A percentile compares a stretch with the other conserved stretches of the same genome.
Evolutionary conservation across 2,113 vertebrate species (phyloP).

Genomic region (Prunella fulvescens): DNA sequence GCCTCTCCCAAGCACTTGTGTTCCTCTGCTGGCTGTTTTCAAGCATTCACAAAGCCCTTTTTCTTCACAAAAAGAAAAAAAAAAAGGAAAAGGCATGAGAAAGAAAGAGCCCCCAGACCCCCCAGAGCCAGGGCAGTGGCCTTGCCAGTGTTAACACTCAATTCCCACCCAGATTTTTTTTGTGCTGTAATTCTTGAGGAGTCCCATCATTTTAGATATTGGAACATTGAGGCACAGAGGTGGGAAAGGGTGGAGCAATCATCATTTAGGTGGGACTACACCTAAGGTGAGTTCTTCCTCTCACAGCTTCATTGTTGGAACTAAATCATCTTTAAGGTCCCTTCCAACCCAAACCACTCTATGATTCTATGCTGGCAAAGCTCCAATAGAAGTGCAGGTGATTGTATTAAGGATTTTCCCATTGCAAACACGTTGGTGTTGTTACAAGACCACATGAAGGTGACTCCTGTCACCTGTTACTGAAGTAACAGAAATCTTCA

Average conservation of each 20-base stretch:
- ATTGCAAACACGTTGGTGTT: fast-evolving
- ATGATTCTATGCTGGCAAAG: neutral
- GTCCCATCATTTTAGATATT: neutral
- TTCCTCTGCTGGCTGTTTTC: neutral
- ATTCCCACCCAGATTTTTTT: neutral
- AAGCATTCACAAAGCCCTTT: neutral
- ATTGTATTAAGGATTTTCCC: neutral
- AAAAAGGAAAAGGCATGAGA: fast-evolving
- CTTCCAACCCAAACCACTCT: neutral
- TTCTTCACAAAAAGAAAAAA: neutral
- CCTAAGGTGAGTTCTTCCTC: neutral
- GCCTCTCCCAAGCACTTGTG: neutral
- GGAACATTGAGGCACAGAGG: neutral
- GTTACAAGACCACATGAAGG: neutral
- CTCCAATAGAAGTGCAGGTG: neutral
- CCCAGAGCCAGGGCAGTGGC: neutral
- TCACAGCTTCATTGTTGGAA: neutral
- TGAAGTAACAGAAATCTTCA: neutral
- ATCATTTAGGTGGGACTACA: neutral
- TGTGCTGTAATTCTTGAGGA: neutral
- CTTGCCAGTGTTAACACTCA: fast-evolving
- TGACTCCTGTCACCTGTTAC: neutral
- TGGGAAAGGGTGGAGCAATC: neutral
- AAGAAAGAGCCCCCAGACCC: neutral
- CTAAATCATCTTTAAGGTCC: neutral